phyloP scores from a whole-genome alignment of 2,888 invertebrate species.

The Sericinus montela region DNA sequence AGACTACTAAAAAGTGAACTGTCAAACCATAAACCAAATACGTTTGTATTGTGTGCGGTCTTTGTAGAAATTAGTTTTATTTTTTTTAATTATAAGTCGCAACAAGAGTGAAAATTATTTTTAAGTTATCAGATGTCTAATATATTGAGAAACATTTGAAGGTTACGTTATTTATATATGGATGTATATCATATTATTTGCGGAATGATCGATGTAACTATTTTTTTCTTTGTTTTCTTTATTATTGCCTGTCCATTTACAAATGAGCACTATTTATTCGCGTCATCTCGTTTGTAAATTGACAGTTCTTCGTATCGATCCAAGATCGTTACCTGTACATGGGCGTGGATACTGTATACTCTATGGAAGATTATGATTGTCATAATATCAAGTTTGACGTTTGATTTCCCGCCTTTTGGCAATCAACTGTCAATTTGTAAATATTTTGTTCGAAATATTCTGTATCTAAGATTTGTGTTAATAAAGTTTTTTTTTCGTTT shows the following conservation, averaged over 20 bases:
- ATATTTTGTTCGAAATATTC: neutral
- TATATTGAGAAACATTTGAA: constrained; percentile 12
- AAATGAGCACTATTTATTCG: constrained; percentile 3
- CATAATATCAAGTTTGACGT: constrained; percentile 3
- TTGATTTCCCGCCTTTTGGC: constrained; percentile 3
- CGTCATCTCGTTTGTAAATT: neutral
- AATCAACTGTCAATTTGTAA: constrained; percentile 7
- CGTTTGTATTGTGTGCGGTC: constrained; percentile 1
- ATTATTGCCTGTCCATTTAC: neutral
- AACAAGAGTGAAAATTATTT: constrained; percentile 10
- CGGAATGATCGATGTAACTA: neutral
- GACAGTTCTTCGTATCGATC: neutral
- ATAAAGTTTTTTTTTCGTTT: neutral
- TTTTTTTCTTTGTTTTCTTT: constrained; percentile 7
- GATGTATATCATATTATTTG: neutral
- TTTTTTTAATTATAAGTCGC: neutral
- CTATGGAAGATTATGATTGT: neutral
- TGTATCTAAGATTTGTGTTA: neutral
- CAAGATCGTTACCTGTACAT: neutral
- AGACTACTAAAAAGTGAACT: neutral
- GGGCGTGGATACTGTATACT: constrained; percentile 1
- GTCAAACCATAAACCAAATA: constrained; percentile 15
- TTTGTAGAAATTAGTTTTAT: neutral
- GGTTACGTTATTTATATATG: constrained; percentile 1
- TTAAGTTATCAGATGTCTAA: constrained; percentile 17